These are phyloP conservation scores for Lasioglossum marginatum DNA, from an alignment of 2,888 invertebrate species.

Conservation along the genomic window DNA sequence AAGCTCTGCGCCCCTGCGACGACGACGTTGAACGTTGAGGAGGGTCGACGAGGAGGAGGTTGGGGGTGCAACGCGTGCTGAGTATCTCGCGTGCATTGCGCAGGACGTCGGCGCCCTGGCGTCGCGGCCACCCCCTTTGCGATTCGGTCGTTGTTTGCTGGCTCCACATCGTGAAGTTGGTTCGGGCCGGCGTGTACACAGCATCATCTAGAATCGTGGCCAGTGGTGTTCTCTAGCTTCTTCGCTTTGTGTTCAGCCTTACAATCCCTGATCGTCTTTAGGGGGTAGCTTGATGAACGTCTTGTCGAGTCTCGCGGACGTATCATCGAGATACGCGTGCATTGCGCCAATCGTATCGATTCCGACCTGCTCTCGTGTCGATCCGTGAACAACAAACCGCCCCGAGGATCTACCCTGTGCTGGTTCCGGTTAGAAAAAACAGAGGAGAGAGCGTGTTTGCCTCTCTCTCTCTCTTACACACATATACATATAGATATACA, in stretches of 20 bases:
- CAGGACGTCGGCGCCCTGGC: conserved; percentile 74
- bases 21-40: conserved; percentile 21
- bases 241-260: neutral
- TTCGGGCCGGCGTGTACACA: conserved; percentile 40
- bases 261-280: neutral
- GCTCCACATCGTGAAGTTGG: conserved; percentile 52
- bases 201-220: conserved; percentile 1
- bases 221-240: conserved; percentile 1
- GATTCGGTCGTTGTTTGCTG: conserved; percentile 69
- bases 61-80: conserved; percentile 57
- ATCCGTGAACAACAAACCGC: neutral
- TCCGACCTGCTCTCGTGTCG: neutral
- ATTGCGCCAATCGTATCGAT: conserved; percentile 28
- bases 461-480: neutral
- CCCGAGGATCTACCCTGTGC: neutral
- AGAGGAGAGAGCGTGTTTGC: neutral
- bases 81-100: conserved; percentile 62
- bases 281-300: neutral
- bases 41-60: neutral
- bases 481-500: neutral
- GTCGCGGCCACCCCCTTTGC: conserved; percentile 64
- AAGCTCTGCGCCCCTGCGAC: conserved; percentile 51
- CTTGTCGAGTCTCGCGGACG: neutral
- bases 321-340: conserved; percentile 5
- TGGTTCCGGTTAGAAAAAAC: neutral